phyloP scores from a whole-genome alignment of 1,140 invertebrate species.

The Lucilia cuprina region DNA sequence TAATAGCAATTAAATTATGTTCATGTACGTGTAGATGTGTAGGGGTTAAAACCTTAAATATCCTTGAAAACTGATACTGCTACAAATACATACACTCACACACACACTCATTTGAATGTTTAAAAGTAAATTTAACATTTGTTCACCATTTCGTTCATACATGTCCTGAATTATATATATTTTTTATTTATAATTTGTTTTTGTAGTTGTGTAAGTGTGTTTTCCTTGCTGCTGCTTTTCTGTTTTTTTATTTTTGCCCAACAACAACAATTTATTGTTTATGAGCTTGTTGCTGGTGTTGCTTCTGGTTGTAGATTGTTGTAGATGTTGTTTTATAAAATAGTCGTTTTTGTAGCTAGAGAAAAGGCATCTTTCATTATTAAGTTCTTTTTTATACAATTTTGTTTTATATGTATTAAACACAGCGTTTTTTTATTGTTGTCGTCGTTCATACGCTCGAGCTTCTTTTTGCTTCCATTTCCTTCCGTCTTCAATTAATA shows the following conservation, averaged over 20 bases:
- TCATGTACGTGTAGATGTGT: background rate
- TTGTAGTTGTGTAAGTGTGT: background rate
- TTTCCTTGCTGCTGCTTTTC: background rate
- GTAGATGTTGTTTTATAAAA: no score
- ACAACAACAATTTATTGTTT: background rate
- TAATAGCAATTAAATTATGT: background rate
- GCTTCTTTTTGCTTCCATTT: background rate
- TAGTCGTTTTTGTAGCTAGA: background rate
- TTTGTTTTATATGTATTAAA: background rate
- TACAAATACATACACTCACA: background rate
- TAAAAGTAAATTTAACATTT: background rate
- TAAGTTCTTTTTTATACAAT: background rate
- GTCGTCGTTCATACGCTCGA: no score
- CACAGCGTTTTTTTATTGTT: background rate
- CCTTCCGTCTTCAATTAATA: background rate
- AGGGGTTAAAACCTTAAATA: background rate
- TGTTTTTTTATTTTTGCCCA: background rate
- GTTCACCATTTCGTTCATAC: background rate
- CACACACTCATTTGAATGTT: background rate
- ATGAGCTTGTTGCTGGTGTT: slow-evolving; percentile 5
- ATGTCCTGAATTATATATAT: background rate
- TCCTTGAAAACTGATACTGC: slow-evolving; percentile 2
- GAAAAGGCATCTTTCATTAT: background rate
- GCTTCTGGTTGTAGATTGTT: background rate
- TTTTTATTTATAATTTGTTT: background rate